Evolutionary conservation across 2,797 vertebrate species (phyloP), one percentile per base, ranked within the genome.

Genomic region (Austrolebias charrua): DNA sequence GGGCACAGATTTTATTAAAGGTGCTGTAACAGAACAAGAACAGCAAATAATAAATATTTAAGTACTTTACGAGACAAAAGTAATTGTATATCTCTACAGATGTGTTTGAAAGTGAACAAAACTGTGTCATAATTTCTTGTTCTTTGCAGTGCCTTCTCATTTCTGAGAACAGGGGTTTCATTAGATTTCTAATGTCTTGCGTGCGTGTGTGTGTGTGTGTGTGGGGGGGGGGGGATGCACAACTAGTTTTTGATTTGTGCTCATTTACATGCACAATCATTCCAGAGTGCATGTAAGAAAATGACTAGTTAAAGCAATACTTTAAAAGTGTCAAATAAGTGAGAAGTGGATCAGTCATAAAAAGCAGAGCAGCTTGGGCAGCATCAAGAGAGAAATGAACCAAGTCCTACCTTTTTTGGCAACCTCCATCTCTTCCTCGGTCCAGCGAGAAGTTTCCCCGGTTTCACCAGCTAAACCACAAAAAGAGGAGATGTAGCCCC

Each of bases 361-460:
- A 63, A 69, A 56, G 29, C 6, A 51, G 50, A 52, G 40, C 15
- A 55, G 28, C 12, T 38, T 60, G 54, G 55, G 69, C 55, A 11
- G 38, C 6, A 4, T 3, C 45, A 16, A 47, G 19, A 56, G 29
- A 52, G 40, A 67, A 71, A 73, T 76, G 5, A 57, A 60, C 49
- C 35, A 14, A 68, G 76, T 72, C n/a, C 71, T 92, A 99, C 98
- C 98, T 96, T 98, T 98, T 92, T 99, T 99, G 88, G 98, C 98
- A 47, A 99, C 94, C 92, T 99, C 98, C 98, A 99, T 99, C 92
- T 99, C 98, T 92, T 99, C 98, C 92, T 99, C 98, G 77, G 98
- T 99, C 98, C 98, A 99, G 88, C 98, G 95, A 84, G 97, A 99
- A 80, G 96, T 98, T 91, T 99, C 98, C 83, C 96, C 97, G 63